Conservation (phyloP, 2,888 invertebrate genomes). For the Xestia ashworthii region DNA sequence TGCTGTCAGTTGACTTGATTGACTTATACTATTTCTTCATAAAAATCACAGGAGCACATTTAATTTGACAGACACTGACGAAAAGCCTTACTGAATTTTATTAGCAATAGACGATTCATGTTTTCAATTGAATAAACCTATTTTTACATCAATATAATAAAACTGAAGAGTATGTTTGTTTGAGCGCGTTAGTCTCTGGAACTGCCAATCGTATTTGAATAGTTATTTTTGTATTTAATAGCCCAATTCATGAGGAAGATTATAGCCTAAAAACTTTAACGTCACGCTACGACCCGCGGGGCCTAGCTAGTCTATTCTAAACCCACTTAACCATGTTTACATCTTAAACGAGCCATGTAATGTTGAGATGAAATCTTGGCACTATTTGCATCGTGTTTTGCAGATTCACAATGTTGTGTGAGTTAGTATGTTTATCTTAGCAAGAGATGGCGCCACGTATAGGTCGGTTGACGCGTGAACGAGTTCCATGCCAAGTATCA, state of each 20-base stretch:
- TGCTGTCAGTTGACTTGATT: not conserved
- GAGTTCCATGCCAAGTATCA: slow-evolving; percentile 38
- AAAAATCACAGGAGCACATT: not conserved
- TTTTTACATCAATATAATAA: not conserved
- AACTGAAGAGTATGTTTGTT: not conserved
- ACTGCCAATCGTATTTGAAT: not conserved
- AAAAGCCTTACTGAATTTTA: not conserved
- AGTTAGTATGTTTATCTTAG: slow-evolving; percentile 29
- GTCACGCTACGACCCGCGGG: not conserved
- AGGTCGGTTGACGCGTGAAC: slow-evolving; percentile 1
- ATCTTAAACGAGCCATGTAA: slow-evolving; percentile 13
- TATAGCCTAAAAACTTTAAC: not conserved
- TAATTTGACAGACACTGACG: not conserved
- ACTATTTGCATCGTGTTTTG: slow-evolving; percentile 28
- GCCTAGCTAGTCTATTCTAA: not conserved
- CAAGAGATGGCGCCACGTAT: slow-evolving; percentile 56
- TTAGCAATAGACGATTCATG: not conserved
- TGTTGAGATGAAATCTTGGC: slow-evolving; percentile 38
- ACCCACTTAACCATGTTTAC: slow-evolving; percentile 11
- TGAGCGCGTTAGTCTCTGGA: not conserved
- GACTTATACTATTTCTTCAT: not conserved
- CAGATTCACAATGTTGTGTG: slow-evolving; percentile 7
- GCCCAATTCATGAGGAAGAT: not conserved
- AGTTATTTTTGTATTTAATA: not conserved
- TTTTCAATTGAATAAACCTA: not conserved